Conservation (phyloP, 2,113 vertebrate species). For the Zosterops borbonicus region DNA sequence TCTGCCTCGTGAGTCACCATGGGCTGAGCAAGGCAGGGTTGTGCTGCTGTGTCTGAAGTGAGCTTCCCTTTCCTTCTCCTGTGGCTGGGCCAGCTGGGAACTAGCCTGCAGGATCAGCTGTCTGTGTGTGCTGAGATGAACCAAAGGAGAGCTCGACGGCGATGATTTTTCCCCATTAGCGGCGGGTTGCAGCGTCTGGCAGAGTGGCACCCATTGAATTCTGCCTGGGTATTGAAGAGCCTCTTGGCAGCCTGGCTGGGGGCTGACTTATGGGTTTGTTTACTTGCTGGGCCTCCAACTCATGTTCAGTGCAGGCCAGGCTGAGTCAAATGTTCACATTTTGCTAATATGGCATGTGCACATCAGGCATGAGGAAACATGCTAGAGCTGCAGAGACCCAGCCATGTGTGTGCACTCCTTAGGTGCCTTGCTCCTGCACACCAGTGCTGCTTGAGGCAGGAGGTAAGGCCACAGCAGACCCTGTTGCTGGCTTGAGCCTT, state of each 20-base stretch:
- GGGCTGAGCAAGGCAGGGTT: not conserved
- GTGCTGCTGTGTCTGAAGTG: not conserved
- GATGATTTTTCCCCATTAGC: not conserved
- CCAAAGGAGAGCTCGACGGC: not conserved
- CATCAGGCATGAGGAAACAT: conserved; percentile 31
- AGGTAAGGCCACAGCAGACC: not conserved
- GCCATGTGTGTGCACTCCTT: not conserved
- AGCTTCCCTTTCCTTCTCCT: not conserved
- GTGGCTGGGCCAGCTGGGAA: not conserved
- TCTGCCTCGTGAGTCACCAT: not conserved
- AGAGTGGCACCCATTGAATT: not conserved
- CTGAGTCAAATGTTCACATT: conserved; percentile 3
- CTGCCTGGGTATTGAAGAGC: not conserved
- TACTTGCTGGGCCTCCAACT: not conserved
- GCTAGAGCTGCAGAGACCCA: not conserved
- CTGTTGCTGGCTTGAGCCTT: not conserved
- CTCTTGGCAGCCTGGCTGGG: not conserved
- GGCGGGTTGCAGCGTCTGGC: not conserved
- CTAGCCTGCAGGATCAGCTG: not conserved
- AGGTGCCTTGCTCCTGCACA: not conserved
- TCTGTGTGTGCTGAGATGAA: not conserved
- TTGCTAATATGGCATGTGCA: not conserved
- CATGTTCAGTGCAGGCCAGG: not conserved
- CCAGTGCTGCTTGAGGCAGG: not conserved
- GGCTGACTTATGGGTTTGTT: conserved; percentile 18